Percentiles rank a stretch among this genome's conserved stretches.
Conservation (phyloP, 2,888 invertebrate genomes). For the Chaetoderma sp. region DNA sequence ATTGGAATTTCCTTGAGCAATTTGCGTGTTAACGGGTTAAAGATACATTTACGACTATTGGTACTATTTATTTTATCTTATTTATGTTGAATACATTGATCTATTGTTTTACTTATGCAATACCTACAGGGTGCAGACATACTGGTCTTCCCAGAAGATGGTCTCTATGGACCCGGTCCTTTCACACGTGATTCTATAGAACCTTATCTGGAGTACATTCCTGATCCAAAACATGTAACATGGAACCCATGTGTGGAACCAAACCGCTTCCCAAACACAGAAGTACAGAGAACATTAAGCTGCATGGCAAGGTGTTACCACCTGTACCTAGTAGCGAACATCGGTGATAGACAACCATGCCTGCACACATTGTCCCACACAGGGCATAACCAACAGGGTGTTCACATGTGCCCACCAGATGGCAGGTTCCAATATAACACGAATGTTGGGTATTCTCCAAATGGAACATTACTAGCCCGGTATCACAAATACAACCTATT, state of each 20-base stretch:
- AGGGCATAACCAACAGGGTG: too few species aligned
- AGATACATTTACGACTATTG: too few species aligned
- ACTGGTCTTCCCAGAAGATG: constrained; percentile 82
- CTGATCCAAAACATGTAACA: constrained; percentile 70
- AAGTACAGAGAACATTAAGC: constrained; percentile 64
- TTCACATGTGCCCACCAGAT: constrained; percentile 46
- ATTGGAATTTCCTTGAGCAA: too few species aligned
- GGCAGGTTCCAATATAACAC: constrained; percentile 77
- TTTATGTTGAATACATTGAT: too few species aligned
- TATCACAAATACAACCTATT: constrained; percentile 73
- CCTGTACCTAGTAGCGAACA: constrained; percentile 80
- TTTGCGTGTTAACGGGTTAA: too few species aligned
- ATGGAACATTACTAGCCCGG: constrained; percentile 80
- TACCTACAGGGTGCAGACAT: constrained; percentile 82
- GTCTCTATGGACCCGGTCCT: constrained; percentile 69
- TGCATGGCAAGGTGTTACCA: constrained; percentile 74
- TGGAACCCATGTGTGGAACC: constrained; percentile 65
- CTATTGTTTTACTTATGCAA: too few species aligned
- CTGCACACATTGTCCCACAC: too few species aligned
- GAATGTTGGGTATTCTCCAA: constrained; percentile 81
- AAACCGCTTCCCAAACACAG: constrained; percentile 20
- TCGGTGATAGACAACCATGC: constrained; percentile 77
- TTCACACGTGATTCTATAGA: constrained; percentile 36
- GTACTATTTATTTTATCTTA: too few species aligned
- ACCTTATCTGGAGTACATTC: constrained; percentile 48